Evolutionary conservation across 2,797 vertebrate species (phyloP), one percentile per base, ranked within the genome.

Genomic region (Acanthurus tractus): DNA sequence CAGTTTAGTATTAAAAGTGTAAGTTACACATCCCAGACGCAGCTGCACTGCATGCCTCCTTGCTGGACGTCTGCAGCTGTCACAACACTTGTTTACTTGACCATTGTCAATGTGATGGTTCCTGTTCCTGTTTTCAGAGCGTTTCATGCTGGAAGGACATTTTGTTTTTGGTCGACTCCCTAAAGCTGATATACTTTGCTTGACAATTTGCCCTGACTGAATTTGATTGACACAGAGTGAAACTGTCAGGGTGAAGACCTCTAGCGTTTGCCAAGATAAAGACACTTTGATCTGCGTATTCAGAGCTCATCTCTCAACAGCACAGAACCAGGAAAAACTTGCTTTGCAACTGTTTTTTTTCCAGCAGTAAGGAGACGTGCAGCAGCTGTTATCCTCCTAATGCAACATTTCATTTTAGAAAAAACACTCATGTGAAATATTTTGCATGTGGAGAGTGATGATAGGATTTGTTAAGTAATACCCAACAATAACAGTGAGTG

Each of bases 271-370:
- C 86, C 86, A 84, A 87, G 84, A 89, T 74, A 85, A 83, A 84
- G 73, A 59, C 2, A 7, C 90, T 90, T 93, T 93, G 86, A 93
- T 92, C 73, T 83, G 40, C 15, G 25, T 12, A 54, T 54, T 40
- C 48, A 42, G 44, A 76, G 70, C 76, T 86, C 61, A 23, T 88
- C 87, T 84, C 46, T 88, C 87, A 88, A 56, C 89, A 71, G 63
- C 65, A 3, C n/a, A 22, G 52, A 82, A 93, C 88, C 86, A 74
- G 82, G 91, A 92, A 78, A 87, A 93, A 91, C 93, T 72, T 79
- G 93, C 88, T 90, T 70, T 85, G 83, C 81, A 66, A 44, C 88
- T 63, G 72, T 34, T 61, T 67, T 46, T 54, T 42, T 66, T 23
- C 46, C 49, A 70, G 20, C 72, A 48, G 68, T 9, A 3, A 18